Evolutionary conservation across 2,797 vertebrate species (phyloP), one percentile per base, ranked within the genome.

Genomic region (Austrolebias charrua): DNA sequence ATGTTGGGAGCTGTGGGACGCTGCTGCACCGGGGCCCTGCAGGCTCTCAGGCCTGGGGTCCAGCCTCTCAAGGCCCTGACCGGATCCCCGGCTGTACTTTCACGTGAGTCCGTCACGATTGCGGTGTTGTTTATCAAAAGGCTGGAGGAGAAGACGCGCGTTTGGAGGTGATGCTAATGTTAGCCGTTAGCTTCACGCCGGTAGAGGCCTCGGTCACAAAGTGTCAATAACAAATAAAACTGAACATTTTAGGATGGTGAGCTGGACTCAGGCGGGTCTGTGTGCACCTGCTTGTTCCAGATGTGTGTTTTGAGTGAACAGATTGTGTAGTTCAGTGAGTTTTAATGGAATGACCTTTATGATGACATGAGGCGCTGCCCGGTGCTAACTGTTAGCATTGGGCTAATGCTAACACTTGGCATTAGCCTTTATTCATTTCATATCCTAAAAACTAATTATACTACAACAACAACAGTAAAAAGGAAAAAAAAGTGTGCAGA

Each of bases 1-100:
- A 93, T 93, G 93, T 88, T 93, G 18, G 90, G 89, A 84, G 89
- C 90, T 64, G 91, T 92, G 66, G 91, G 91, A 90, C 91, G 92
- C 78, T 93, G 92, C 78, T 92, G 93, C 81, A 86, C 90, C 48
- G 90, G 91, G 72, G 92, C 86, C 73, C 69, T 92, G 67, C 89
- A 91, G 86, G 91, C 92, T 70, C 84, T 93, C 1, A 92, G 86
- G 89, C 91, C 91, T 62, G 92, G 89, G 71, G 85, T 87, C 57
- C 90, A 87, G 60, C 83, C 92, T 56, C 79, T 94, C 2, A 93
- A 93, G 68, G 87, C 90, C 6, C 88, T 93, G 9, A 78, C 75
- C 5, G 91, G 92, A 70, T 86, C 92, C 35, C 92, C 92, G 40
- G 89, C 93, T 9, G 89, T 92, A 2, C 88, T 94, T 18, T 89